Evolutionary conservation across 2,113 vertebrate genomes (phyloP), one percentile per base, ranked within the genome.

Genomic region (Danio rerio): DNA sequence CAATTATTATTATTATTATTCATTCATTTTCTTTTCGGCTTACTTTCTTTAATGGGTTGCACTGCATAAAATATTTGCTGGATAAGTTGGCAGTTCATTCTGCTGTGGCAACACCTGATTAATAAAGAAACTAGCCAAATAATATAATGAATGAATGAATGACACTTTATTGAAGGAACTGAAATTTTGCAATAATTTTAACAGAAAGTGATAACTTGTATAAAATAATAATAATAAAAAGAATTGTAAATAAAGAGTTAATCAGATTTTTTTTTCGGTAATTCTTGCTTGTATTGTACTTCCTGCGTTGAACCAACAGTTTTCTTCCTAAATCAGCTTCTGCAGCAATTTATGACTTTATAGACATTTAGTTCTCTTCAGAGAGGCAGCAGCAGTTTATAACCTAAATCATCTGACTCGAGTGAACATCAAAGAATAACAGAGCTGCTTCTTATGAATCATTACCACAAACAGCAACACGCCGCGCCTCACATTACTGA

Each of bases 381-480:
- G 16, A 3, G 18, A 52, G 12, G 12, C 20, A 78, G 50, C 56
- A 47, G 42, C 49, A 9, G 62, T 62, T 84, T 74, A 82, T n/a
- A 59, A 66, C 58, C 58, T 76, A 72, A 74, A 42, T 45, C 66
- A 65, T 52, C n/a, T 56, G 31, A 31, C 31, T 52, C 49, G 50
- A 66, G 9, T 9, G 1, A 58, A 63, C 47, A 47, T 81, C 40
- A 59, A 49, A 83, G 31, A 15, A 68, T 63, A 72, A 47, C 78
- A 55, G 72, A 42, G n/a, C 9, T 21, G 47, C 75, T 80, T 84
- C 21, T 77, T 87, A 16, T 45, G 61, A 16, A 65, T 55, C 9
- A 8, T 78, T 68, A 66, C 20, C 20, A 13, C 58, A 43, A 76
- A 52, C 61, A 58, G 9, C 20, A 16, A 21, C 52, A 50, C 15